Base-by-base conservation (phyloP, 1,140 invertebrate species). In the Babylonia areolata region DNA sequence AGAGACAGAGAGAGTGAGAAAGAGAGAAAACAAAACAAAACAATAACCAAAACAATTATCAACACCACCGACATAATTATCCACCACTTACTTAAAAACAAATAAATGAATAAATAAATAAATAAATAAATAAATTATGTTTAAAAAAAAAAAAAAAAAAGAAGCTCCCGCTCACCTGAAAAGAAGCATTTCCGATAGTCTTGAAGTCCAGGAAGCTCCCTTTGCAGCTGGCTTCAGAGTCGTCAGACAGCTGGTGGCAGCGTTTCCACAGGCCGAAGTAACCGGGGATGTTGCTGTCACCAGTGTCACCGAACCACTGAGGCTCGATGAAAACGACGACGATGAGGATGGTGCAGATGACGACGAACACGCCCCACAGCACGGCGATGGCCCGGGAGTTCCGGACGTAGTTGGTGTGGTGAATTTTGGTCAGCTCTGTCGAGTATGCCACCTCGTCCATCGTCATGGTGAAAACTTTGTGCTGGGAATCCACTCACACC, bases 351-450 rank as follows among this genome's bases (percentile, higher is more conserved):
- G 97, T 97, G 94, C 98, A 99, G 94, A 98, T 99, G 91, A 99
- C 97, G 82, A 97, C 95, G 93, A 99, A 99, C 89, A 99, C 97
- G 35, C 97, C 98, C 99, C 99, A 99, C 75, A 99, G 95, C 31
- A 99, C 98, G 69, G 97, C 98, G 84, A 99, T 98, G 64, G 98
- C 98, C 85, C 98, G 98, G 77, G 97, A 98, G 95, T 99, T 99
- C 91, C 98, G 96, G 71, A 98, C 97, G 94, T 99, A 99, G 94
- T 97, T 98, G 23, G 87, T 90, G 87, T 94, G 92, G 51, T 94
- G 90, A n/a, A 92, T 87, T 84, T 91, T 91, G 17, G 91, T 92
- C 73, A 91, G 87, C 42, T 92, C 92, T 5, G 90, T 90, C n/a
- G 89, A 85, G 82, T 90, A 91, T 39, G 90, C 89, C 28, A 86